phyloP scores from a whole-genome alignment of 2,797 vertebrate species.

The Falco concolor region DNA sequence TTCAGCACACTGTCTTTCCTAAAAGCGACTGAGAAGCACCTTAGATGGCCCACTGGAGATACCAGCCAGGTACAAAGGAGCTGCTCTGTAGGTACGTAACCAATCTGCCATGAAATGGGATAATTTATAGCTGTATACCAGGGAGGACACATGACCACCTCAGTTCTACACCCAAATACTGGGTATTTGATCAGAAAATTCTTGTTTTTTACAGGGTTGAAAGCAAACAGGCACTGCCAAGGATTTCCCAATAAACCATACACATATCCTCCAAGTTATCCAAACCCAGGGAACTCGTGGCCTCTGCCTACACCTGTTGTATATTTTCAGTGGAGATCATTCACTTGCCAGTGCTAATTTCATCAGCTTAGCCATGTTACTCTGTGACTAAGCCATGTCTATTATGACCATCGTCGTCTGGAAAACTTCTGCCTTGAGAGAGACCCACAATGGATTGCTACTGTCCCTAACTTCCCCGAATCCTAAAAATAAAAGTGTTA shows the following conservation, averaged over 20 bases:
- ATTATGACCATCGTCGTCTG: background rate
- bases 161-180: background rate
- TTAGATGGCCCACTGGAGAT: background rate
- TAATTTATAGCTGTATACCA: background rate
- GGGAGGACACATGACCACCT: background rate
- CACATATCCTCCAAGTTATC: background rate
- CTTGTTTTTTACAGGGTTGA: background rate
- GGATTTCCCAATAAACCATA: background rate
- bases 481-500: slow-evolving; percentile 36
- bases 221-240: background rate
- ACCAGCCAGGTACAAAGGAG: background rate
- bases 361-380: background rate
- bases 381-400: background rate
- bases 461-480: slow-evolving; percentile 14
- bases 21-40: background rate
- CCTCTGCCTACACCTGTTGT: background rate
- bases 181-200: background rate
- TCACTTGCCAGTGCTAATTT: background rate
- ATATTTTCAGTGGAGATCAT: background rate
- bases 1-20: background rate
- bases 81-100: background rate
- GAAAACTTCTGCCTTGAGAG: background rate
- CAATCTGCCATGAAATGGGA: background rate
- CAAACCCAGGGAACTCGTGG: background rate
- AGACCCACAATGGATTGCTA: background rate